phyloP scores from a whole-genome alignment of 1,140 invertebrate genomes.

The Meloidogyne exigua region DNA sequence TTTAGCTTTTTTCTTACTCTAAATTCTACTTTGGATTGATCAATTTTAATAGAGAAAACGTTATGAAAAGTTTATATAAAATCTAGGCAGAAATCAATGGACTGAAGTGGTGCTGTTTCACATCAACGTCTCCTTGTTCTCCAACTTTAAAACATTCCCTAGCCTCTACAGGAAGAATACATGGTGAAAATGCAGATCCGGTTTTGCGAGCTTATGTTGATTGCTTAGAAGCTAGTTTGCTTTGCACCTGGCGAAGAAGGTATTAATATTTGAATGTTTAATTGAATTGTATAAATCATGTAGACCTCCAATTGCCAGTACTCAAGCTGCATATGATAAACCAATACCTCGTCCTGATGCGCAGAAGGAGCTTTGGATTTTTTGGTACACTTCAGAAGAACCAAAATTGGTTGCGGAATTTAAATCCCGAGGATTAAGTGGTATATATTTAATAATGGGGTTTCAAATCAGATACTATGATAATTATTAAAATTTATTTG shows the following conservation, averaged over 20 bases:
- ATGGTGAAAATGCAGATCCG: conserved; percentile 33
- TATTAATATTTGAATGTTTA: background rate
- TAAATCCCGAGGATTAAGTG: conserved; percentile 17
- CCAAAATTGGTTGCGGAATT: conserved; percentile 35
- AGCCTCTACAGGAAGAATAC: background rate
- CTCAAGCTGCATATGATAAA: conserved; percentile 14
- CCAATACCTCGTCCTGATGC: conserved; percentile 27
- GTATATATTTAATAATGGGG: conserved; percentile 4
- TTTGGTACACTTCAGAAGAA: conserved; percentile 47
- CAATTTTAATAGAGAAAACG: too few species aligned
- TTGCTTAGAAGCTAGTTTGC: conserved; percentile 33
- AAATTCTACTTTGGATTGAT: conserved; percentile 1
- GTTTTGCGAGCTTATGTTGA: conserved; percentile 42
- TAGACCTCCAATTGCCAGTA: background rate
- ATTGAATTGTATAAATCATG: background rate
- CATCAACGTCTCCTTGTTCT: background rate
- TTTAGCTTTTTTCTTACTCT: background rate
- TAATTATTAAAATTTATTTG: too few species aligned
- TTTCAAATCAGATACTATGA: too few species aligned
- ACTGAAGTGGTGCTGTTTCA: conserved; percentile 48
- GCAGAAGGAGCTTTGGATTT: conserved; percentile 50
- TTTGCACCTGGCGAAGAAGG: conserved; percentile 44
- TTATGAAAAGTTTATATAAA: conserved; percentile 6
- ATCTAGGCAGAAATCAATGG: conserved; percentile 48
- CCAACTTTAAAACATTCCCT: background rate